A percentile compares a stretch with the other conserved stretches of the same genome.
These are phyloP conservation scores for Carassius auratus DNA, from an alignment of 2,113 vertebrate species.

Conservation along the genomic window DNA sequence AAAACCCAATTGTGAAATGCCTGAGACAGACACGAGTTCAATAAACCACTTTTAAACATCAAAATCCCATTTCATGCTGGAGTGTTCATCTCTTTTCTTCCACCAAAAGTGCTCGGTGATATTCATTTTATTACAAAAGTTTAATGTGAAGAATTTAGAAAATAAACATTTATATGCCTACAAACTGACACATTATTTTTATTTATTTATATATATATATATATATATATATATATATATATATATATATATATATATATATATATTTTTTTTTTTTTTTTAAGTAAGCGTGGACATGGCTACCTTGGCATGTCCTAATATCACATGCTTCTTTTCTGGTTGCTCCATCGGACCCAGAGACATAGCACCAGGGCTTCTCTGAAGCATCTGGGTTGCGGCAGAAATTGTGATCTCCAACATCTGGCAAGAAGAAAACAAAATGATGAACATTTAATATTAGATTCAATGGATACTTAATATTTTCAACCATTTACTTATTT, in stretches of 20 bases:
- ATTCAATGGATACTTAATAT: background rate
- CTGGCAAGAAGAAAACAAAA: background rate
- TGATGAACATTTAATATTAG: conserved; percentile 7
- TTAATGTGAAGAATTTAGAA: background rate
- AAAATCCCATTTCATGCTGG: background rate
- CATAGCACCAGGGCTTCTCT: conserved; percentile 85
- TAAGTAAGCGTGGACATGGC: background rate
- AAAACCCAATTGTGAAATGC: conserved; percentile 24
- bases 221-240: too few species aligned
- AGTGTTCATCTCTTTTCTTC: background rate
- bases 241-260: too few species aligned
- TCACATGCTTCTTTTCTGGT: conserved; percentile 78
- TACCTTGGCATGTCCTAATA: conserved; percentile 80
- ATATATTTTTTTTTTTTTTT: too few species aligned
- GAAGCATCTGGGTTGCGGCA: conserved; percentile 86
- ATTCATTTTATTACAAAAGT: background rate
- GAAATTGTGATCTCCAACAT: conserved; percentile 82
- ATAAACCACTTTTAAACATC: conserved; percentile 5
- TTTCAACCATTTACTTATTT: background rate
- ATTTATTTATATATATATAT: background rate
- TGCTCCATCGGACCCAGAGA: conserved; percentile 67
- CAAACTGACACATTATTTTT: too few species aligned
- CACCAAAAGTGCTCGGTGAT: background rate
- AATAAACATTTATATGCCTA: background rate
- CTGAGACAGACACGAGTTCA: background rate